phyloP scores from a whole-genome alignment of 1,140 invertebrate genomes.

The Trypoxylus dichotomus region DNA sequence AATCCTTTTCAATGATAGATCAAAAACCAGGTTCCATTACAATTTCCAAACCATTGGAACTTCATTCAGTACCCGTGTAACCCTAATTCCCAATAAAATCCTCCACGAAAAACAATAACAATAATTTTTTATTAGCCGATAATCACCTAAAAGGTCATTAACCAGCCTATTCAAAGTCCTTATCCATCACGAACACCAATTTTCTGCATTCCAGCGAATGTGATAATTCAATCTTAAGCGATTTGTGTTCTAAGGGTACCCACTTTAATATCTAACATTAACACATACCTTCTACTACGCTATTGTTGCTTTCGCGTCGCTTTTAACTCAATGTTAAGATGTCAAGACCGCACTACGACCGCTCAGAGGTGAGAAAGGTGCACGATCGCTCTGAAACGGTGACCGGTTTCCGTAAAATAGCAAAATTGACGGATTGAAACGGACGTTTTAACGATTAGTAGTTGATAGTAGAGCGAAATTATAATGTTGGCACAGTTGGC shows the following conservation, averaged over 20 bases:
- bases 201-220: not conserved
- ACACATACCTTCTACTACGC: not conserved
- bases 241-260: too few relatives aligned
- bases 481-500: not conserved
- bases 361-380: not conserved
- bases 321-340: slow-evolving; percentile 8
- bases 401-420: too few relatives aligned
- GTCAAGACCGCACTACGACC: not conserved
- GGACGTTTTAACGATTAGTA: not conserved
- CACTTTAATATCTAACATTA: not conserved
- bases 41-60: too few relatives aligned
- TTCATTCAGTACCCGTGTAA: too few relatives aligned
- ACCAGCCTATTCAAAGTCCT: not conserved
- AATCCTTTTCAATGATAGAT: too few relatives aligned
- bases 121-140: not conserved
- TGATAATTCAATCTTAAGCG: not conserved
- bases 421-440: not conserved
- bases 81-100: not conserved
- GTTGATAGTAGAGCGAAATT: not conserved
- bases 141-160: not conserved
- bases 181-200: not conserved
- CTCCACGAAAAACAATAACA: not conserved
- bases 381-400: too few relatives aligned
- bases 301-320: slow-evolving; percentile 6
- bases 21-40: too few relatives aligned